Base-by-base conservation (phyloP, 2,797 vertebrate genomes). In the Amphiprion clarkii region DNA sequence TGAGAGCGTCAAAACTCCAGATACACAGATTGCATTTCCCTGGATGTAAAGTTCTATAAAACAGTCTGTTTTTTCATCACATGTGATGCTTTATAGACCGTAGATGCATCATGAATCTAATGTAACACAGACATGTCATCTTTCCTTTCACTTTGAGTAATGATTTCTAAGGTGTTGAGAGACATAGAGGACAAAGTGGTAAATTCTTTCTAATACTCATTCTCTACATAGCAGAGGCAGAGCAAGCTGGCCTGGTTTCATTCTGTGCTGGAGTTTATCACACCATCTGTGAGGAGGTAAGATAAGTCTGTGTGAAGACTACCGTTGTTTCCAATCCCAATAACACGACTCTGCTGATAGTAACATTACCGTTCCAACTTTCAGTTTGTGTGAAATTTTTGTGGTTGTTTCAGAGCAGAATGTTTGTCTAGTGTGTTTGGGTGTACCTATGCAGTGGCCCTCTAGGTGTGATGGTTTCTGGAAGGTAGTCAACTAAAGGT, bases 401-500 rank as follows among this genome's bases (percentile, higher is more conserved):
- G 13, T 11, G 2, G 36, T 48, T 27, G 25, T 52, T 52, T 62
- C 60, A n/a, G 5, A 53, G 49, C 1, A 13, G 8, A 23, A 0
- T 19, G 42, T n/a, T 13, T 55, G 27, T 46, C 4, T 0, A 27
- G 21, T 61, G 60, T 63, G 25, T 55, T 3, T 59, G 87, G 93
- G 39, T 16, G 2, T 83, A 99, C 98, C 98, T 96, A 51, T 99
- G 98, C 76, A 99, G 96, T 0, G 98, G 98, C 51, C 97, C 98
- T 52, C 98, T 93, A 0, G 98, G 97, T 9, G 98, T 98, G 89
- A 99, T 96, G 74, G 98, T 99, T 89, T 99, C 98, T 16, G 98
- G 98, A 48, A 99, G 95, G 82, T 98, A 99, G 92, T 99, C 98
- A 27, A 99, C 98, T 72, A 99, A 95, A 0, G 98, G 98, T 12